phyloP scores from a whole-genome alignment of 2,888 invertebrate genomes.

The Scotopteryx bipunctaria region DNA sequence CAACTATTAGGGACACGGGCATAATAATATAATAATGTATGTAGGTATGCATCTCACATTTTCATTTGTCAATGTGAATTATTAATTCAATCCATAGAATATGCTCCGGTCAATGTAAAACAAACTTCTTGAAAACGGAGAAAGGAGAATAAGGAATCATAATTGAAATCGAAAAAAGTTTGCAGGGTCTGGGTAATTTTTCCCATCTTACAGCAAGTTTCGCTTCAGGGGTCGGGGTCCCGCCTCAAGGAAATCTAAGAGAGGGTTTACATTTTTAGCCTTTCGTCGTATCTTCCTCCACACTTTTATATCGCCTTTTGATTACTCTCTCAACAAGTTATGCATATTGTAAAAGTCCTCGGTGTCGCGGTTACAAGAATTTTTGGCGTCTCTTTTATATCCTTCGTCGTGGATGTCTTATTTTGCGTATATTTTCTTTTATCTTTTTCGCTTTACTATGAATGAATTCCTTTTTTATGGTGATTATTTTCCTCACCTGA shows the following conservation, averaged over 20 bases:
- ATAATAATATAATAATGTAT: no score
- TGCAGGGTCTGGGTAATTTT: conserved; percentile 76
- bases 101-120: conserved; percentile 68
- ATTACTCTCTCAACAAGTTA: conserved; percentile 83
- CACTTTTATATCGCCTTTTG: conserved; percentile 82
- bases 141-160: conserved; percentile 82
- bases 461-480: conserved; percentile 63
- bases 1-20: no score
- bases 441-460: conserved; percentile 66
- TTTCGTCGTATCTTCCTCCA: conserved; percentile 79
- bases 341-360: conserved; percentile 79
- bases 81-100: conserved; percentile 70
- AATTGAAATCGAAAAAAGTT: conserved; percentile 84
- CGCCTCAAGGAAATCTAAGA: conserved; percentile 76
- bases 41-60: no score
- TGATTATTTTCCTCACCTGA: conserved; percentile 47
- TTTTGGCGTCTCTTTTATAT: conserved; percentile 68
- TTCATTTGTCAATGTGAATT: conserved; percentile 47
- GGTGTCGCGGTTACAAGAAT: conserved; percentile 65
- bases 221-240: conserved; percentile 72
- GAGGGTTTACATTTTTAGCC: conserved; percentile 82
- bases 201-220: conserved; percentile 80
- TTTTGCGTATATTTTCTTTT: conserved; percentile 64
- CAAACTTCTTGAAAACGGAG: conserved; percentile 72
- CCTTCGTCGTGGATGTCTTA: conserved; percentile 66